Conservation (phyloP, 1,140 invertebrate species). For the Euschistus heros region DNA sequence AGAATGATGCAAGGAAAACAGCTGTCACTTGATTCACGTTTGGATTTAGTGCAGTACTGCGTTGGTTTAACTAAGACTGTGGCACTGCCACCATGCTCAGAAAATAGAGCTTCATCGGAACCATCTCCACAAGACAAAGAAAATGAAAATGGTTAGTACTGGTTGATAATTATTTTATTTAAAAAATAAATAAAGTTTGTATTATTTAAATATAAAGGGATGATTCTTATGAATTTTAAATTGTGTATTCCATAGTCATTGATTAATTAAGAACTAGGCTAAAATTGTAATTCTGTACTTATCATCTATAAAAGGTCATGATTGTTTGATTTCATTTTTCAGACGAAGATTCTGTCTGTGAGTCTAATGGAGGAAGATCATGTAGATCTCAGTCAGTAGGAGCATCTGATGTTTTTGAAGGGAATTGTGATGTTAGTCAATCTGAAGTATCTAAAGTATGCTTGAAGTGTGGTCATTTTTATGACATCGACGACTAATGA, state of each 20-base stretch:
- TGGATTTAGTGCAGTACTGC: constrained; percentile 66
- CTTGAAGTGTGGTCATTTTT: constrained; percentile 23
- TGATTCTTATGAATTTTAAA: no score
- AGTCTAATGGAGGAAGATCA: not conserved
- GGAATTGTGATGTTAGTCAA: not conserved
- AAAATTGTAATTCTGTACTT: no score
- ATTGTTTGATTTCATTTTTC: not conserved
- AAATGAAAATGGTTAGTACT: constrained; percentile 4
- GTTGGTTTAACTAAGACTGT: constrained; percentile 9
- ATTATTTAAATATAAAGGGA: no score
- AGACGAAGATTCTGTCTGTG: not conserved
- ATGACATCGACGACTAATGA: not conserved
- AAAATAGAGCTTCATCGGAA: constrained; percentile 15
- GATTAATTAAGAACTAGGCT: no score
- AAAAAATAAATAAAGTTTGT: no score
- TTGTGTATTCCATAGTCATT: no score
- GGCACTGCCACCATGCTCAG: constrained; percentile 17
- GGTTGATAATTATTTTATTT: not conserved
- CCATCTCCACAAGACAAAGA: constrained; percentile 20
- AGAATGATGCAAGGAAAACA: constrained; percentile 78
- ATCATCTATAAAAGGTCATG: no score
- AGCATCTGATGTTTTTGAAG: constrained; percentile 12
- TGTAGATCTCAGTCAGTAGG: constrained; percentile 19
- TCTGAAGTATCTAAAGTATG: constrained; percentile 8
- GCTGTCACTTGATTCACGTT: constrained; percentile 80